A percentile compares a stretch with the other conserved stretches of the same genome.
phyloP scores from a whole-genome alignment of 1,140 invertebrate genomes.

The Anadara kagoshimensis region DNA sequence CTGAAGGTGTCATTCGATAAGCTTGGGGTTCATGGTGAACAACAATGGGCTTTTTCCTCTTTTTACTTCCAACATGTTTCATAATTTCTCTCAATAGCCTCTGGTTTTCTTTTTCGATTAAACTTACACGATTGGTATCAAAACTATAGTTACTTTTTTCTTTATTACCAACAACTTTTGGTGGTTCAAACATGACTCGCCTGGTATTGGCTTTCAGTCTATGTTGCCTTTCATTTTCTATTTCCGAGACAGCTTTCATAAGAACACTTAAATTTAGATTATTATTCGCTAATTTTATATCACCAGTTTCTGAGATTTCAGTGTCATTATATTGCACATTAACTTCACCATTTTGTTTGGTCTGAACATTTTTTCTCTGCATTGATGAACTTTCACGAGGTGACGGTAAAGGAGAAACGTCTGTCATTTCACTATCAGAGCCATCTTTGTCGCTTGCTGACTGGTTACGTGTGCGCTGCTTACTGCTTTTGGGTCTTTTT shows the following conservation, averaged over 20 bases:
- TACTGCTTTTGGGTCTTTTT: slow-evolving; percentile 43
- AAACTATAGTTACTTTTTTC: slow-evolving; percentile 64
- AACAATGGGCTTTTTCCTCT: slow-evolving; percentile 20
- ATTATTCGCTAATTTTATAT: slow-evolving; percentile 46
- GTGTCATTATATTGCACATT: slow-evolving; percentile 34
- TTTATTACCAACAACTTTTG: slow-evolving; percentile 32
- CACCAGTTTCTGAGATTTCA: slow-evolving; percentile 36
- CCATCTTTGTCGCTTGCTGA: slow-evolving; percentile 23
- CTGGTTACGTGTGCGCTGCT: slow-evolving; percentile 2
- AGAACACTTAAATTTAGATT: slow-evolving; percentile 66
- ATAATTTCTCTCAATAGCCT: slow-evolving; percentile 67
- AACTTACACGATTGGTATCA: slow-evolving; percentile 51
- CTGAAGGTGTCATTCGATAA: slow-evolving; percentile 62
- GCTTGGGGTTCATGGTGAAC: slow-evolving; percentile 22
- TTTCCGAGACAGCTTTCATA: slow-evolving; percentile 70
- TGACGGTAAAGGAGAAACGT: slow-evolving; percentile 68
- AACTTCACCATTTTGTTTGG: not conserved
- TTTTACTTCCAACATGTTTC: slow-evolving; percentile 50
- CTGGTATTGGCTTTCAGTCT: slow-evolving; percentile 55
- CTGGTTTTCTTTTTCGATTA: slow-evolving; percentile 70
- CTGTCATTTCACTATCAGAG: slow-evolving; percentile 70
- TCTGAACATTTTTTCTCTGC: slow-evolving; percentile 10
- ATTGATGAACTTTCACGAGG: slow-evolving; percentile 44
- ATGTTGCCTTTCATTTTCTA: slow-evolving; percentile 55
- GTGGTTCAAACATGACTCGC: slow-evolving; percentile 65